These are phyloP conservation scores for Todus mexicanus DNA, from an alignment of 2,797 vertebrate species.

Conservation along the genomic window DNA sequence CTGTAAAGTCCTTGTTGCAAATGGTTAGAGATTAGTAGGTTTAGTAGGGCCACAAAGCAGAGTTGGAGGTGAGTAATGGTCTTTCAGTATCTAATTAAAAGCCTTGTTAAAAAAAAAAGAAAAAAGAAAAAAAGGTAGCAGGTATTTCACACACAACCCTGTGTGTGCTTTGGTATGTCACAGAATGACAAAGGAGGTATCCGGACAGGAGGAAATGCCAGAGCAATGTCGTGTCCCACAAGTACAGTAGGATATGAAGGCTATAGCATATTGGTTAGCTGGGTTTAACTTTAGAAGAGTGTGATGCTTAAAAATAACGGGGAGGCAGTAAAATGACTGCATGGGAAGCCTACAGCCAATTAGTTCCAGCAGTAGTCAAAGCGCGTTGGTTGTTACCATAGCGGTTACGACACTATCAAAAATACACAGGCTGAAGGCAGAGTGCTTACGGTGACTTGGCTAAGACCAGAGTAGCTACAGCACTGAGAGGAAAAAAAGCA, in stretches of 20 bases:
- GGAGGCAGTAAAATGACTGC: background rate
- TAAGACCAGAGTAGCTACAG: background rate
- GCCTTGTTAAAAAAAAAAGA: background rate
- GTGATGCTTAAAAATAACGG: background rate
- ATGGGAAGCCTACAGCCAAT: background rate
- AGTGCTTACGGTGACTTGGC: background rate
- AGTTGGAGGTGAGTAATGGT: background rate
- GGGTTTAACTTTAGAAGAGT: background rate
- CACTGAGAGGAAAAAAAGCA: background rate
- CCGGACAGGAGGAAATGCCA: background rate
- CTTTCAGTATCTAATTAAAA: background rate
- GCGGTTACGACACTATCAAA: accelerated
- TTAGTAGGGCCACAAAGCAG: background rate
- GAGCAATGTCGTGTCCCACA: background rate
- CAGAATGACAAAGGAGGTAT: background rate
- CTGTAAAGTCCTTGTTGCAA: background rate
- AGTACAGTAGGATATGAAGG: background rate
- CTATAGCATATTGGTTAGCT: background rate
- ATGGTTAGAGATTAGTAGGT: background rate
- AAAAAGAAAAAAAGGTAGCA: background rate
- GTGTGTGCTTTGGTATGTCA: background rate
- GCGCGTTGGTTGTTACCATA: background rate
- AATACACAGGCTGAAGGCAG: background rate
- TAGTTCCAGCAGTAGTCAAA: background rate
- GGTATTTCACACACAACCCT: background rate